Conservation (phyloP, 2,797 vertebrate species). For the Schizopygopsis malacanthus region DNA sequence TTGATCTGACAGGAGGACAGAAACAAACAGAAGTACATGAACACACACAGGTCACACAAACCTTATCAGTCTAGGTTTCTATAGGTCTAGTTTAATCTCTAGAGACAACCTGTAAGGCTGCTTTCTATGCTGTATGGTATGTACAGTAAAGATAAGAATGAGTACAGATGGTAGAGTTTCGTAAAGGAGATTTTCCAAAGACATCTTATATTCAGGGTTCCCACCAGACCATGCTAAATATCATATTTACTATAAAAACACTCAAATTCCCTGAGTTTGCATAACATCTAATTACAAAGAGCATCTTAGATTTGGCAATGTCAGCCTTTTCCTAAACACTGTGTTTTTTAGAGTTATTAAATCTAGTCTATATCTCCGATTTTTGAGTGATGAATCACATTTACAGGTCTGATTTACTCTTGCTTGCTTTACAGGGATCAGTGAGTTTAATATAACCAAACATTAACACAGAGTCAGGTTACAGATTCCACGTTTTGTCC, state of each 20-base stretch:
- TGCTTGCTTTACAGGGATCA: conserved; percentile 13
- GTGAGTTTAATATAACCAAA: conserved; percentile 40
- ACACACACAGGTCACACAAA: not conserved
- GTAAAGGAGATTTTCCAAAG: not conserved
- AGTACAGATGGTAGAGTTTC: not conserved
- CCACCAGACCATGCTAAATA: not conserved
- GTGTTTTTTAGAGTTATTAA: not conserved
- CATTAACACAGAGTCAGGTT: conserved; percentile 34
- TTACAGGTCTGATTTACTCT: conserved; percentile 2
- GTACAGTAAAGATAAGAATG: not conserved
- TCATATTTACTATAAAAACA: not conserved
- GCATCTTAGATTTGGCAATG: not conserved
- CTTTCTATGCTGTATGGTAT: not conserved
- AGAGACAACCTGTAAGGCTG: not conserved
- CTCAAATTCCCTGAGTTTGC: not conserved
- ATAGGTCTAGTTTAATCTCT: conserved; percentile 17
- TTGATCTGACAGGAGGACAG: not conserved
- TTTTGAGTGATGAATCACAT: conserved; percentile 1
- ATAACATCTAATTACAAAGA: not conserved
- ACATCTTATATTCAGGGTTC: not conserved
- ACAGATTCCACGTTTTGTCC: conserved; percentile 26
- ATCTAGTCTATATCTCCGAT: not conserved
- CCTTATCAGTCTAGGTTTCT: conserved; percentile 4
- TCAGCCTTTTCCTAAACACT: not conserved
- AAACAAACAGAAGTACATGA: conserved; percentile 1